Evolutionary conservation across 2,888 invertebrate species (phyloP).

Genomic region (Tyria jacobaeae): DNA sequence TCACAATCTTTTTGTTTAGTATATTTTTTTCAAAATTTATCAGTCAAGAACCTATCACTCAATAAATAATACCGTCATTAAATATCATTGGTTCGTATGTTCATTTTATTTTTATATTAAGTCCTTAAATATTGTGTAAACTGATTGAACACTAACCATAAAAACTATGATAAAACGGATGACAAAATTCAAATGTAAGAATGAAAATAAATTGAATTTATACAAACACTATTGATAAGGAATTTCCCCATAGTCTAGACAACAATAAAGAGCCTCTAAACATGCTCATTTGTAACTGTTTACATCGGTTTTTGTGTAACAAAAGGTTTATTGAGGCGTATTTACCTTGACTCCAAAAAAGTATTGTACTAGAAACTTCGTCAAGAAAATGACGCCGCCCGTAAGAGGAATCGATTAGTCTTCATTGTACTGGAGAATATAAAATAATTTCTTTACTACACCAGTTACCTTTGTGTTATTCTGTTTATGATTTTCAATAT

Average conservation of each 20-base stretch:
- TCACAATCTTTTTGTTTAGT: not conserved
- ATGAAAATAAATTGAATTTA: no score
- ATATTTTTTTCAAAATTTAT: not conserved
- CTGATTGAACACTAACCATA: no score
- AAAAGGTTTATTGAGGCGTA: slow-evolving; percentile 3
- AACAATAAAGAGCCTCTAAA: not conserved
- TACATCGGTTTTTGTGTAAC: not conserved
- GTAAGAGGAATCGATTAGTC: slow-evolving; percentile 51
- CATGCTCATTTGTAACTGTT: not conserved
- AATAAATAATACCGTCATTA: no score
- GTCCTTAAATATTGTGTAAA: no score
- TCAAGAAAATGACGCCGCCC: slow-evolving; percentile 28
- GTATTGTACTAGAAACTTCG: slow-evolving; percentile 21
- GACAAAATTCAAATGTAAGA: no score
- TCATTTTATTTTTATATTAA: no score
- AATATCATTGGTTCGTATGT: no score
- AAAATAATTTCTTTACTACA: slow-evolving; percentile 49
- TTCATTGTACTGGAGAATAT: slow-evolving; percentile 51
- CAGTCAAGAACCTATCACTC: not conserved
- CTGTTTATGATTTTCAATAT: slow-evolving; percentile 21
- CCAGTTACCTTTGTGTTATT: slow-evolving; percentile 40
- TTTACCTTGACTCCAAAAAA: slow-evolving; percentile 16
- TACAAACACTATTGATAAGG: not conserved
- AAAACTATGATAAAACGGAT: no score
- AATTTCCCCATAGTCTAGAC: not conserved